Base-by-base conservation (phyloP, 2,888 invertebrate species). In the Drosophila vallismaia region DNA sequence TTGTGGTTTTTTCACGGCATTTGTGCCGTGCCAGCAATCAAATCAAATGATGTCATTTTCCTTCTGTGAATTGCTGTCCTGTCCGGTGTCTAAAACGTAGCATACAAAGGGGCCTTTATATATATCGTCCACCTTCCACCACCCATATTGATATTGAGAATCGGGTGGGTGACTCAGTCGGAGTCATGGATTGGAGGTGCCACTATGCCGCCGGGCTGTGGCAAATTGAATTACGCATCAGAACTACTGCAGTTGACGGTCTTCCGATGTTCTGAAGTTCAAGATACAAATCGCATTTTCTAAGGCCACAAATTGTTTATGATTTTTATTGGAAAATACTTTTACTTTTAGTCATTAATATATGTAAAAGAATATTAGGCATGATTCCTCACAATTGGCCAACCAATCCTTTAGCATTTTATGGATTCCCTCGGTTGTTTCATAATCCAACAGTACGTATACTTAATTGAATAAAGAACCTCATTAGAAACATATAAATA, bases 21-120 rank as follows among this genome's bases (percentile, higher is more conserved):
- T 38, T 26, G 5, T 5, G 7, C 45, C 26, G 26, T 45, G 40
- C 26, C 58, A n/a, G 60, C 60, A 60, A 60, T 60, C 33, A 52
- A 51, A 44, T 42, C 49, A 52, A 29, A 72, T 82, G 85, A 85
- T 79, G 85, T 82, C 85, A 81, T 79, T 63, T 42, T 12, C 24
- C 42, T 46, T 44, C 66, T 58, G 49, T 68, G 69, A 75, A 79
- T 67, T 66, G 56, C 71, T 77, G 70, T 49, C 66, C 33, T 46
- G 42, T 12, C 38, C 42, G 36, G n/a, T 40, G 40, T n/a, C 8
- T 28, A 46, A 12, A 29, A 51, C 19, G 33, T 28, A 24, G 59
- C 36, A 46, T 48, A 40, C 1, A 10, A n/a, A 24, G 44, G 44
- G 44, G 24, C 19, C 42, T 19, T 14, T 19, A 19, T 28, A 4